A percentile compares a stretch with the other conserved stretches of the same genome.
Evolutionary conservation across 2,888 invertebrate species (phyloP).

Genomic region (Beris morrisii): DNA sequence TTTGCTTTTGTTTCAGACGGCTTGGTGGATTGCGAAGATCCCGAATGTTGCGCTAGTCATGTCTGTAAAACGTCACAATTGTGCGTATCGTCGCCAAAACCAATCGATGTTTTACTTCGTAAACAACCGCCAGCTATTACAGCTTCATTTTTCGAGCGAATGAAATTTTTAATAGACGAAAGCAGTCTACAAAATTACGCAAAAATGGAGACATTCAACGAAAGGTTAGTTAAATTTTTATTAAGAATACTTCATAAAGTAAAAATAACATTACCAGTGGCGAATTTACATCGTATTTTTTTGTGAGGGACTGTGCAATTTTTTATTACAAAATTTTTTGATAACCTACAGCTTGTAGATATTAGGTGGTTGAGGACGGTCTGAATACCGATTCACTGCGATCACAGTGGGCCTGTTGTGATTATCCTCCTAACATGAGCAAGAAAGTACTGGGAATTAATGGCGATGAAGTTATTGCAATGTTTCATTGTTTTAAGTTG

Average conservation of each 20-base stretch:
- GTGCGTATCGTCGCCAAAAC: conserved; percentile 93
- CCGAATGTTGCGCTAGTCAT: conserved; percentile 89
- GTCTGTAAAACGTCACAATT: conserved; percentile 84
- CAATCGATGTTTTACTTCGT: conserved; percentile 90
- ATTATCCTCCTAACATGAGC: too few species aligned
- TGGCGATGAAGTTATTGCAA: too few species aligned
- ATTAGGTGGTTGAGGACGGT: too few species aligned
- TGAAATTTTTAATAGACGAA: conserved; percentile 98
- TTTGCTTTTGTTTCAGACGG: conserved; percentile 78
- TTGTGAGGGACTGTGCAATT: too few species aligned
- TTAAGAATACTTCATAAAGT: not conserved
- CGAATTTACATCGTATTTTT: too few species aligned
- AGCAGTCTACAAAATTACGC: conserved; percentile 98
- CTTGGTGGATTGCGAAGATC: conserved; percentile 95
- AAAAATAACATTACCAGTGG: too few species aligned
- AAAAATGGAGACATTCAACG: conserved; percentile 92
- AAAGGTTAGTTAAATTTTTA: conserved; percentile 74
- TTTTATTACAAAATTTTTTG: too few species aligned
- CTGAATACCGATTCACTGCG: too few species aligned
- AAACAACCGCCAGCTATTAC: conserved; percentile 97
- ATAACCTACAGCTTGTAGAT: conserved; percentile 29
- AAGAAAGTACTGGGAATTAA: too few species aligned
- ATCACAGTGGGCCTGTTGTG: too few species aligned
- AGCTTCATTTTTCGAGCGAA: conserved; percentile 96
- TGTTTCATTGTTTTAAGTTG: too few species aligned